Conservation (phyloP, 2,797 vertebrate species). For the Pseudopleuronectes americanus region DNA sequence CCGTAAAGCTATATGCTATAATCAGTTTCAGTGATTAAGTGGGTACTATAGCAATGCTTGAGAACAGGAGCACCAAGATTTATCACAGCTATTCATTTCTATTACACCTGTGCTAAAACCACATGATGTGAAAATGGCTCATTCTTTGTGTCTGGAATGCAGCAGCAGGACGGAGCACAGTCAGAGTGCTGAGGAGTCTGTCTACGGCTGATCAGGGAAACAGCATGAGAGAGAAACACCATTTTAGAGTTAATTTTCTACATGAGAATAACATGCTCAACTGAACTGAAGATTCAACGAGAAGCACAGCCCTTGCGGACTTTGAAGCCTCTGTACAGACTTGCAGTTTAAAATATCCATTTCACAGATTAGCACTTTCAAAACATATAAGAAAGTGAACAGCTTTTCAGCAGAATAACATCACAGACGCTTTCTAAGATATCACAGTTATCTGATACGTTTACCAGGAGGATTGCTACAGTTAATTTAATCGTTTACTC, state of each 20-base stretch:
- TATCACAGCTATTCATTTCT: background rate
- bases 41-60: background rate
- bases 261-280: background rate
- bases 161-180: background rate
- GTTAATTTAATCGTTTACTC: slow-evolving; percentile 1
- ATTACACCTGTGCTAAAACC: slow-evolving; percentile 1
- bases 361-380: background rate
- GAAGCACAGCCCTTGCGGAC: background rate
- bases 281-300: background rate
- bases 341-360: background rate
- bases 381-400: background rate
- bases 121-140: background rate
- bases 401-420: background rate
- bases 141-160: background rate
- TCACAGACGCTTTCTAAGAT: background rate
- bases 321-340: background rate
- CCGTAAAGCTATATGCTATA: background rate
- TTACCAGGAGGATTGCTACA: background rate
- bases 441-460: background rate
- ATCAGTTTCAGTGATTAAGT: background rate
- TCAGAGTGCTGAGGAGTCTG: too few species aligned
- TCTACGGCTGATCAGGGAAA: background rate
- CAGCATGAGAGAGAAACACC: background rate
- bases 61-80: background rate
- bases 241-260: too few species aligned